These are phyloP conservation scores for Trachelus troglodyta DNA, from an alignment of 2,888 invertebrate species.

Conservation along the genomic window DNA sequence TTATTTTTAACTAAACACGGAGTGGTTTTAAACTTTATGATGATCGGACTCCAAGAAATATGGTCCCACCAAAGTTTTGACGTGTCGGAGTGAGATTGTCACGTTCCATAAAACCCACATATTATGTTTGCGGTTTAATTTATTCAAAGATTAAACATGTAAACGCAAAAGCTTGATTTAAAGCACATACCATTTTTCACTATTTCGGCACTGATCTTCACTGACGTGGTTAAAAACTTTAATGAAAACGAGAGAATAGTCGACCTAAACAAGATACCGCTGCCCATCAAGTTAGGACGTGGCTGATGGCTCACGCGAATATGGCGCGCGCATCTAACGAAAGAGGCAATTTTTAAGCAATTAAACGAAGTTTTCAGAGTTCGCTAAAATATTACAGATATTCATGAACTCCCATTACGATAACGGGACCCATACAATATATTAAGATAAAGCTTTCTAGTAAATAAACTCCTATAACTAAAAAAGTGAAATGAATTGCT, in stretches of 20 bases:
- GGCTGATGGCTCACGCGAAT: conserved; percentile 39
- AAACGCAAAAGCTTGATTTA: background rate
- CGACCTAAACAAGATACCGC: conserved; percentile 46
- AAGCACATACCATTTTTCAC: conserved; percentile 45
- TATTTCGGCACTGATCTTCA: conserved; percentile 23
- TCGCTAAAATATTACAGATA: background rate
- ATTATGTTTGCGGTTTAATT: background rate
- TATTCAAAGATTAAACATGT: background rate
- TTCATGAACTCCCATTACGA: background rate
- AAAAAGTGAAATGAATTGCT: background rate
- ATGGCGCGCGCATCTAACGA: conserved; percentile 25
- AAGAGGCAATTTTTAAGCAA: background rate
- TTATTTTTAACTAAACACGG: background rate
- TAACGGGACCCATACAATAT: background rate
- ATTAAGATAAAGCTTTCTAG: background rate
- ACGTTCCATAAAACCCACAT: background rate
- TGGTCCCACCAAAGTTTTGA: background rate
- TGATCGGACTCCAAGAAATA: background rate
- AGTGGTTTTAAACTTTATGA: background rate
- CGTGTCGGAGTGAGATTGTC: background rate
- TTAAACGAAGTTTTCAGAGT: background rate
- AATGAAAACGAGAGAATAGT: background rate
- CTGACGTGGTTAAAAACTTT: conserved; percentile 12
- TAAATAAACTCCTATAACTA: background rate
- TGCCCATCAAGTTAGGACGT: conserved; percentile 56